phyloP scores from a whole-genome alignment of 2,888 invertebrate genomes.

The Pherbina coryleti region DNA sequence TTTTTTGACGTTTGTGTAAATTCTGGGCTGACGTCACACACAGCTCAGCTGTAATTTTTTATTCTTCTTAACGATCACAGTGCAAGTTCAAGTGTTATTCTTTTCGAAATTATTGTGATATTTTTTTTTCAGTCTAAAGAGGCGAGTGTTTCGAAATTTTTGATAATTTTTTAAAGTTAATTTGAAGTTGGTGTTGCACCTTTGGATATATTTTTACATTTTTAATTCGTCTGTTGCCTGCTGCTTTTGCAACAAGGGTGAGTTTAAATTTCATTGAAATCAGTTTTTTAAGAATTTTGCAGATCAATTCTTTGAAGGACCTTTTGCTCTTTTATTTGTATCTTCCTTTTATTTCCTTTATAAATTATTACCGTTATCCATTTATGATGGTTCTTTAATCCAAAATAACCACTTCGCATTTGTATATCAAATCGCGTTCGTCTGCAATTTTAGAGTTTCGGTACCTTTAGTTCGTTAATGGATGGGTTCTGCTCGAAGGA shows the following conservation, averaged over 20 bases:
- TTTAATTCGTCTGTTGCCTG: conserved; percentile 37
- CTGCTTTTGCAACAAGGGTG: conserved; percentile 49
- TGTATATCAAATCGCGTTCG: too few relatives aligned
- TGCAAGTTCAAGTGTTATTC: not conserved
- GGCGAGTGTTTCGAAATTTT: not conserved
- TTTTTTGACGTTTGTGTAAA: not conserved
- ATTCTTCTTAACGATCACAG: not conserved
- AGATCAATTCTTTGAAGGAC: not conserved
- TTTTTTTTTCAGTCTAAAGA: not conserved
- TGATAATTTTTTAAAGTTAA: not conserved
- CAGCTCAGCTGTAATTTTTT: not conserved
- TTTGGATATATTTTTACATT: not conserved
- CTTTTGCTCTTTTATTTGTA: not conserved
- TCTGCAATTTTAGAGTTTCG: too few relatives aligned
- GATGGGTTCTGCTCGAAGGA: too few relatives aligned
- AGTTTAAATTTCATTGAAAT: conserved; percentile 3
- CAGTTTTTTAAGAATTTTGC: too few relatives aligned
- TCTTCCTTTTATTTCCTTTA: not conserved
- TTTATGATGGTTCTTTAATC: too few relatives aligned
- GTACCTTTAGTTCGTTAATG: too few relatives aligned
- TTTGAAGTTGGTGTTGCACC: not conserved
- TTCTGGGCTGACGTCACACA: conserved; percentile 28
- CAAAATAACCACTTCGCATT: too few relatives aligned
- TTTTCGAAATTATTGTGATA: not conserved
- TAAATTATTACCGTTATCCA: too few relatives aligned